phyloP scores from a whole-genome alignment of 2,113 vertebrate species.

The Gadus chalcogrammus region DNA sequence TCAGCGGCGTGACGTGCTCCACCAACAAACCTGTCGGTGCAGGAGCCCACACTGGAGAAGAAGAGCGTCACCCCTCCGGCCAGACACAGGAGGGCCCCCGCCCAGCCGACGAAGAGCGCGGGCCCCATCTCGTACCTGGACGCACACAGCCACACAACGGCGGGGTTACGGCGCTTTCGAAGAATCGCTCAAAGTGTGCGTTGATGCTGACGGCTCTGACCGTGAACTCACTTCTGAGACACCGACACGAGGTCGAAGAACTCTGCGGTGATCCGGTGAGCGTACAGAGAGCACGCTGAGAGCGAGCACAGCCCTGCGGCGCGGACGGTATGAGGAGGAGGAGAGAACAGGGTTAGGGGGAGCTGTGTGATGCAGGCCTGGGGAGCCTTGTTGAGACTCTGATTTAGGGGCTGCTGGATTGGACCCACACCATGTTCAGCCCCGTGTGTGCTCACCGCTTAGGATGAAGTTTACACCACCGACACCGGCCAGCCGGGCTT shows the following conservation, averaged over 20 bases:
- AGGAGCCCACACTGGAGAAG: constrained; percentile 64
- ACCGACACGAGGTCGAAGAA: constrained; percentile 92
- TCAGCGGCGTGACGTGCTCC: too few relatives aligned
- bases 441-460: constrained; percentile 76
- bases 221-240: constrained; percentile 87
- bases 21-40: constrained; percentile 55
- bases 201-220: not conserved
- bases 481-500: constrained; percentile 85
- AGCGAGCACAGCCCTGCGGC: constrained; percentile 86
- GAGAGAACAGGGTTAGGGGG: too few relatives aligned
- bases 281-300: constrained; percentile 90
- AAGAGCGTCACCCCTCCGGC: constrained; percentile 71
- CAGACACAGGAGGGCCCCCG: constrained; percentile 72
- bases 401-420: too few relatives aligned
- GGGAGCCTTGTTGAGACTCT: too few relatives aligned
- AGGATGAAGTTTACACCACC: constrained; percentile 85
- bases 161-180: too few relatives aligned
- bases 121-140: constrained; percentile 77
- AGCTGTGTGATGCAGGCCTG: too few relatives aligned
- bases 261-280: constrained; percentile 91
- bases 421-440: not conserved
- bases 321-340: not conserved
- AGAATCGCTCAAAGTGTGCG: not conserved
- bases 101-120: constrained; percentile 80
- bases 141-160: not conserved